Conservation (phyloP, 2,888 invertebrate species). For the Gortyna flavago region DNA sequence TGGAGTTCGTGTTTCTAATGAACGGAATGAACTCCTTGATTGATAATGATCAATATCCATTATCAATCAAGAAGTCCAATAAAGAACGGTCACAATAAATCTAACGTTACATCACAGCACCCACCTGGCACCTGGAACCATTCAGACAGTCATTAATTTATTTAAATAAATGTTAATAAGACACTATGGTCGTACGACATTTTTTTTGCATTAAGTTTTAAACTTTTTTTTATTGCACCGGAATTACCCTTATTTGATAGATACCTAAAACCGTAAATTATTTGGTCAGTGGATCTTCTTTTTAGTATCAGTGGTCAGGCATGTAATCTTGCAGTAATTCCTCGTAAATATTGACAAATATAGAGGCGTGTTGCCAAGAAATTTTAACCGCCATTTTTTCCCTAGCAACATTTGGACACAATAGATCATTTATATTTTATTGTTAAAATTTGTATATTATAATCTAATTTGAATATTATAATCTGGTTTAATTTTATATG, state of each 20-base stretch:
- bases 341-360: neutral
- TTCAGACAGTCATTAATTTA: constrained; percentile 43
- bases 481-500: no score
- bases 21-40: no score
- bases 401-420: neutral
- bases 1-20: neutral
- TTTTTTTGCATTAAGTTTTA: neutral
- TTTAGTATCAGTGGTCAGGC: neutral
- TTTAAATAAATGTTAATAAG: constrained; percentile 30
- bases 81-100: constrained; percentile 22
- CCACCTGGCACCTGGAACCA: constrained; percentile 19
- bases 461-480: no score
- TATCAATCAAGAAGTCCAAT: neutral
- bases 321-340: neutral
- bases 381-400: constrained; percentile 3
- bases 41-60: no score
- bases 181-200: constrained; percentile 7
- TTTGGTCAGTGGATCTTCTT: no score
- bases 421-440: no score
- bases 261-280: constrained; percentile 13
- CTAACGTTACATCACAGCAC: constrained; percentile 24
- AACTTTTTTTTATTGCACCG: constrained; percentile 7
- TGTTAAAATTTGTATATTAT: no score
- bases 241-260: neutral
- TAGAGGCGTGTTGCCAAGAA: neutral